Conservation (phyloP, 2,888 invertebrate genomes). For the Tortricodes alternella region DNA sequence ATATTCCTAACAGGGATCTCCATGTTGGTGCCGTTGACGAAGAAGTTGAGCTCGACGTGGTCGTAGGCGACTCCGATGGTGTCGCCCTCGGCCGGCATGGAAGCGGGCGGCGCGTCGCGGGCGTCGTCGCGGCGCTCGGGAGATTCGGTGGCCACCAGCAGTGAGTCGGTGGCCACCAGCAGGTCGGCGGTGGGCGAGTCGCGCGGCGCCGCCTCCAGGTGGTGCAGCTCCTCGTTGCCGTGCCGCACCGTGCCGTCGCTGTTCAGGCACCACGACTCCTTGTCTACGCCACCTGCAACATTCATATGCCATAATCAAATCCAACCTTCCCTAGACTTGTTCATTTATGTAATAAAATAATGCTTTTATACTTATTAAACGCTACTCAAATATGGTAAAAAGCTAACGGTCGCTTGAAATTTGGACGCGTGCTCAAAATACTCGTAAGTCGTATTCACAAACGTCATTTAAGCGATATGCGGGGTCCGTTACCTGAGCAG, state of each 20-base stretch:
- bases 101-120: conserved; percentile 48
- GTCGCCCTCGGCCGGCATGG: conserved; percentile 94
- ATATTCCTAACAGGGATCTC: conserved; percentile 94
- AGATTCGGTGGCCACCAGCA: conserved; percentile 65
- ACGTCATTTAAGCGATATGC: no score
- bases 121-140: conserved; percentile 54
- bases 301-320: no score
- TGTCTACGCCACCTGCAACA: conserved; percentile 89
- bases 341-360: no score
- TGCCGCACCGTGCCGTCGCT: conserved; percentile 94
- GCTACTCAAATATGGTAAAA: no score
- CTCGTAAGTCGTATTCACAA: no score
- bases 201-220: conserved; percentile 76
- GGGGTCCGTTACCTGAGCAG: no score
- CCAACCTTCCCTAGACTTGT: no score
- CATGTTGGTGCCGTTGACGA: conserved; percentile 93
- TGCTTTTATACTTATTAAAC: no score
- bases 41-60: conserved; percentile 97
- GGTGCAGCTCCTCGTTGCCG: conserved; percentile 90
- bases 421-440: no score
- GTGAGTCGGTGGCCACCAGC: conserved; percentile 64
- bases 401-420: no score
- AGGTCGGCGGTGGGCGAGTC: conserved; percentile 73
- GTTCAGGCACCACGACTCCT: conserved; percentile 96
- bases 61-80: conserved; percentile 97